Evolutionary conservation across 1,140 invertebrate genomes (phyloP), one percentile per base, ranked within the genome.

Genomic region (Anastrepha ludens): DNA sequence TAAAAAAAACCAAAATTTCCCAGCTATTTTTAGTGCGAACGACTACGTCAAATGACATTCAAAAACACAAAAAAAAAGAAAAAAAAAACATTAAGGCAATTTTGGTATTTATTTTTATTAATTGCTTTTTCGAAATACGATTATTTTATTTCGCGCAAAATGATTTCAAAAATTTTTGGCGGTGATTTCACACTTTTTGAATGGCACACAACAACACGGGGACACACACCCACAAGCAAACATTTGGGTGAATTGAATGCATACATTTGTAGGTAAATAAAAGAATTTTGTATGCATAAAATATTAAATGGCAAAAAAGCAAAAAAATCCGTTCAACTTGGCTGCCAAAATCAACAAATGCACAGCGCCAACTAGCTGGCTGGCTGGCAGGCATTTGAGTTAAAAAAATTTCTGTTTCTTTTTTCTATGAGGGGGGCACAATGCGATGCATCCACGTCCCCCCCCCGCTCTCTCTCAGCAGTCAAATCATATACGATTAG

Each of bases 41-140:
- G 15, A 44, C 67, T 44, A 47, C 67, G 67, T 44, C 41, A 74
- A 55, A 74, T 74, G 67, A 74, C 67, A 17, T 74, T 74, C 67
- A 74, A 74, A 47, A 41, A 1, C 3, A 70, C 41, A 70, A 70
- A 3, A 4, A 44, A 44, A 3, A 44, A 0, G 41, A 70, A 29
- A 6, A 67, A 67, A 13, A 11, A 67, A 15, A 67, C 9, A 67
- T 67, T 11, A 67, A 67, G 64, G 50, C 50, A 67, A 67, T 67
- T 44, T 13, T 55, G 50, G 2, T 41, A 67, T 67, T 67, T 67
- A 7, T 41, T 64, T 39, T 41, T 74, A 15, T 74, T 44, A 47
- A 44, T 44, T 47, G 64, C 8, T 67, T 67, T 67, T 47, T 44
- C 29, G 67, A 17, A 74, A 74, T 44, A 44, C 67, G 67, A 17